Conservation (phyloP, 2,113 vertebrate genomes). For the Uria aalge region DNA sequence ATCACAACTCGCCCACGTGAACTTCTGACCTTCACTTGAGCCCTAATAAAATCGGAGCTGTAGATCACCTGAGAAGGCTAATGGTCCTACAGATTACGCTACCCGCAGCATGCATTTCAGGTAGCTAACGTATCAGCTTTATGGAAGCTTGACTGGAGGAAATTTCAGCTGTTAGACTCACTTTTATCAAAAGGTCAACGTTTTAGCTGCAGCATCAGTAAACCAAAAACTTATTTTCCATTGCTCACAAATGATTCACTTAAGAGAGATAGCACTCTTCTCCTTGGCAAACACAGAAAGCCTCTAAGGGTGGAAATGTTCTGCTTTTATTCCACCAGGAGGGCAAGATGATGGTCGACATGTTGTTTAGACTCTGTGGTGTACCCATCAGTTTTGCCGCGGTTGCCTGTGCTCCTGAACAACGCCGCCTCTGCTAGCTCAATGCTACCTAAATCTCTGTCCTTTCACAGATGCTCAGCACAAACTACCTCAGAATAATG, state of each 20-base stretch:
- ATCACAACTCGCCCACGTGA: background rate
- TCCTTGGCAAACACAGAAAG: background rate
- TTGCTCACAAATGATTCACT: background rate
- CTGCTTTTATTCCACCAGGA: background rate
- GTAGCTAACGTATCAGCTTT: background rate
- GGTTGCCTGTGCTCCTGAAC: background rate
- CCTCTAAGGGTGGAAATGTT: background rate
- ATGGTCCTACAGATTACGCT: background rate
- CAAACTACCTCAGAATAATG: background rate
- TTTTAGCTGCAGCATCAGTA: background rate
- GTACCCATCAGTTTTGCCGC: background rate
- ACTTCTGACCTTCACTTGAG: background rate
- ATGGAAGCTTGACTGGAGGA: background rate
- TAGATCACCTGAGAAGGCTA: background rate
- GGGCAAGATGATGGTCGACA: background rate
- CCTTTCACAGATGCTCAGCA: background rate
- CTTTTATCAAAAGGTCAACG: background rate
- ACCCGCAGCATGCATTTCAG: background rate
- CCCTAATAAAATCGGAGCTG: background rate
- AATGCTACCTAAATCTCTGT: background rate
- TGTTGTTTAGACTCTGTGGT: accelerated
- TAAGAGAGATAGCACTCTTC: background rate
- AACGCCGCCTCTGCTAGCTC: accelerated
- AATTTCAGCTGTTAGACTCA: background rate
- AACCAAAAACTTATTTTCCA: background rate